Base-by-base conservation (phyloP, 2,113 vertebrate species). In the Lampris megalopsis region DNA sequence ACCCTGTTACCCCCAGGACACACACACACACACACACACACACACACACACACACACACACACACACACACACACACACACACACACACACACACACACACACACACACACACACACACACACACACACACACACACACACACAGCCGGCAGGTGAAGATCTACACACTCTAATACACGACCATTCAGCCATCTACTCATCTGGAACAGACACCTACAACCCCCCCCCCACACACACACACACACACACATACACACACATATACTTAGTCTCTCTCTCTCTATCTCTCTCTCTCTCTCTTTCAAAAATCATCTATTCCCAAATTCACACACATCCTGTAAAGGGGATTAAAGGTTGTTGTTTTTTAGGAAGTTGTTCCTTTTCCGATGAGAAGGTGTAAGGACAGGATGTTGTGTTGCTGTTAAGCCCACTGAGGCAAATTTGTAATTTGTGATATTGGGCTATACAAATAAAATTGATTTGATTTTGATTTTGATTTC, bases 181-280 rank as follows among this genome's bases (percentile, higher is more conserved):
- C 43, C 68, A 40, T 58, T 73, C 78, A 65, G 45, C 43, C 50
- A 54, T 42, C 52, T 69, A 74, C 54, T 82, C 73, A 68, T 60
- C 50, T 66, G 64, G 73, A 75, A 74, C 64, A 71, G 66, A 61
- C 58, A 65, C 62, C 54, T 9, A 56, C 71, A 67, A 47, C 38
- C 59, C 5, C 6, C 3, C 24, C 9, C 49, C 37, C 36, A 1
- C 35, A 40, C 36, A 59, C 9, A 62, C 41, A 62, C 60, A 62
- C 41, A 37, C 8, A 36, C 45, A 37, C n/a, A 35, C 37, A 41
- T 50, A 70, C 40, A 71, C 73, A 71, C 41, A 70, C 64, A 62
- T n/a, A 36, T 8, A 3, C 62, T 63, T 9, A 11, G 2, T 63
- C 8, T 43, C 37, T 24, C n/a, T 74, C 47, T 68, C 49, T 8